These are phyloP conservation scores for Istiophorus platypterus DNA, from an alignment of 2,113 vertebrate genomes.

Conservation along the genomic window DNA sequence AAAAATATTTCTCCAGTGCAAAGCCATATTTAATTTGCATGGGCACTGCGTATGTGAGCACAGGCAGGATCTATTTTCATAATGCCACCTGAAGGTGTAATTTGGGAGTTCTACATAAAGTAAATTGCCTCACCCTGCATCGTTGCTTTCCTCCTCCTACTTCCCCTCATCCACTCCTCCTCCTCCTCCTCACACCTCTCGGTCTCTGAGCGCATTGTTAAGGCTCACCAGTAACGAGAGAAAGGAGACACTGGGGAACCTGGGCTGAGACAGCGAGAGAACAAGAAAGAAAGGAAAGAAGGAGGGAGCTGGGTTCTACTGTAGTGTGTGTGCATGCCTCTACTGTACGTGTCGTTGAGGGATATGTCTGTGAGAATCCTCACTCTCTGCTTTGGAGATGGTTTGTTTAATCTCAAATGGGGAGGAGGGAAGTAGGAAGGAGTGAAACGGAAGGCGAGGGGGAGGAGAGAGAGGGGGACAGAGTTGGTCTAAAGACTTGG, in stretches of 20 bases:
- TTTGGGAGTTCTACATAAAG: slow-evolving; percentile 61
- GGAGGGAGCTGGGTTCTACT: slow-evolving; percentile 7
- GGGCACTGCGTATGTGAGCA: neutral
- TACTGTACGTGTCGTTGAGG: slow-evolving; percentile 13
- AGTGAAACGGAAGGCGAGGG: slow-evolving; percentile 9
- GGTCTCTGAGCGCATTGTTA: slow-evolving; percentile 68
- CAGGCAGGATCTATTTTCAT: slow-evolving; percentile 28
- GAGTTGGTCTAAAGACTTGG: slow-evolving; percentile 45
- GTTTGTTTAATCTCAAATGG: slow-evolving; percentile 42
- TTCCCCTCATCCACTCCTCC: slow-evolving; percentile 42
- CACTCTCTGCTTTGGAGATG: slow-evolving; percentile 48
- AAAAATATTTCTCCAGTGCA: neutral
- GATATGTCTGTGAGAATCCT: slow-evolving; percentile 29
- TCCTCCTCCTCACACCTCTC: slow-evolving; percentile 56
- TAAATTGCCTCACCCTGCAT: slow-evolving; percentile 51
- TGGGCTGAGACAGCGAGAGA: slow-evolving; percentile 39
- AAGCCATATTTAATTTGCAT: neutral
- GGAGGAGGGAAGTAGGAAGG: slow-evolving; percentile 25
- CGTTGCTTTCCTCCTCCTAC: slow-evolving; percentile 52
- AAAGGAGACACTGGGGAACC: slow-evolving; percentile 63
- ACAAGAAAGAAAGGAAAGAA: slow-evolving; percentile 1
- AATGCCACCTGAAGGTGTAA: slow-evolving; percentile 54
- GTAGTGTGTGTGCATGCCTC: neutral
- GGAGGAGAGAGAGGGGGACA: neutral
- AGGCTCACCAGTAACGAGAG: slow-evolving; percentile 70